A percentile compares a stretch with the other conserved stretches of the same genome.
Conservation (phyloP, 2,888 invertebrate genomes). For the Saturnia japonica region DNA sequence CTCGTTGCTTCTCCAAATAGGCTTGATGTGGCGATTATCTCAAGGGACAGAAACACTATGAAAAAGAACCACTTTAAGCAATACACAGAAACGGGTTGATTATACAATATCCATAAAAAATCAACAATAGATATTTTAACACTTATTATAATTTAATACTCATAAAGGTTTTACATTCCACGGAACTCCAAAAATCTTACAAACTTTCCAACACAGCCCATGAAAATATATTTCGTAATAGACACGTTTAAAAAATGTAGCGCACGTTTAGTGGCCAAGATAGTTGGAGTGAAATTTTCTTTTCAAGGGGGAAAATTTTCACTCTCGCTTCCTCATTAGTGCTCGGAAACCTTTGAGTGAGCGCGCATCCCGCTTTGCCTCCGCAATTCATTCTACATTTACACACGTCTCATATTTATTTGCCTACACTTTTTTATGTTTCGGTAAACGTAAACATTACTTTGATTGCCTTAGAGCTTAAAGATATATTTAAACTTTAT, state of each 20-base stretch:
- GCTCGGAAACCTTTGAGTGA: slow-evolving; percentile 55
- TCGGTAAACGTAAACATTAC: slow-evolving; percentile 8
- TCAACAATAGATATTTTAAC: neutral
- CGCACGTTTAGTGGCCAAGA: slow-evolving; percentile 52
- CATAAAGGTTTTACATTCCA: neutral
- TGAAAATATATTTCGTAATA: slow-evolving; percentile 20
- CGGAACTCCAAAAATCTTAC: slow-evolving; percentile 18
- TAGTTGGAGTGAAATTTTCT: slow-evolving; percentile 58
- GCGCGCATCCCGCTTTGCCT: slow-evolving; percentile 55
- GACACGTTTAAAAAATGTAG: slow-evolving; percentile 53
- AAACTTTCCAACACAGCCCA: slow-evolving; percentile 25
- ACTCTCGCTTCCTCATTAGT: slow-evolving; percentile 65
- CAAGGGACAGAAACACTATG: neutral
- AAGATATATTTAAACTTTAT: neutral
- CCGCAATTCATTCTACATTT: slow-evolving; percentile 47
- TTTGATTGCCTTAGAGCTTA: slow-evolving; percentile 10
- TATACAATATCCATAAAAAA: neutral
- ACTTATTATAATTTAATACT: neutral
- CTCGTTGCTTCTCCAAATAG: neutral
- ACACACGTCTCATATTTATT: slow-evolving; percentile 42
- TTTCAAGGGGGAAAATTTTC: slow-evolving; percentile 61
- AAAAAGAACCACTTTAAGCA: neutral
- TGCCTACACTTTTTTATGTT: slow-evolving; percentile 32
- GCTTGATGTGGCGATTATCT: neutral
- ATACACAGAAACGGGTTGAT: neutral